These are phyloP conservation scores for Choristoneura fumiferana DNA, from an alignment of 1,140 invertebrate genomes.

Conservation along the genomic window DNA sequence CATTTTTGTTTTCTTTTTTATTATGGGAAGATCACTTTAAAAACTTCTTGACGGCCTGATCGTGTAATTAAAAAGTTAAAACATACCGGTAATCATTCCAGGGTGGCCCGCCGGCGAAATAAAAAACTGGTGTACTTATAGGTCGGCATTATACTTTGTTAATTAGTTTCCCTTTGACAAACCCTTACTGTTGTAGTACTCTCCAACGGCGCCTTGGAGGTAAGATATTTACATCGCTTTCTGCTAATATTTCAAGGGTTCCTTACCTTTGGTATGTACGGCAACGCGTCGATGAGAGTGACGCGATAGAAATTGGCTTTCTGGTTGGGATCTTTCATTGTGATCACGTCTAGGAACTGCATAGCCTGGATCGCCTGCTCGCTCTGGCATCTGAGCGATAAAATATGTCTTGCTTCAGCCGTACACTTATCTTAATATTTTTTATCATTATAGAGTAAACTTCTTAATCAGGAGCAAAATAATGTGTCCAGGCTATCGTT, in stretches of 20 bases:
- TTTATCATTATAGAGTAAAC: no score
- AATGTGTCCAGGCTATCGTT: no score
- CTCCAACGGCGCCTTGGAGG: neutral
- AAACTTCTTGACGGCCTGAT: constrained; percentile 7
- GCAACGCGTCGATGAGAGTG: constrained; percentile 91
- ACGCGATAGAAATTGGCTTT: constrained; percentile 94
- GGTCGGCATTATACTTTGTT: constrained; percentile 13
- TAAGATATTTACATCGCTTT: neutral
- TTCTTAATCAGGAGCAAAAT: no score
- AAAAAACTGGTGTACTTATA: constrained; percentile 9
- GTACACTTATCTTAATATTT: no score
- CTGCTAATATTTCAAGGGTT: neutral
- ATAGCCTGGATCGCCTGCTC: constrained; percentile 93
- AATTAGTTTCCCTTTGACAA: constrained; percentile 16
- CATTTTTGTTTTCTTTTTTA: neutral
- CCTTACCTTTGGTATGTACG: constrained; percentile 93
- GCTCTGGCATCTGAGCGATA: constrained; percentile 79
- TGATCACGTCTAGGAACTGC: constrained; percentile 95
- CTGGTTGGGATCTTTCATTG: constrained; percentile 93
- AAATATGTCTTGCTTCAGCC: constrained; percentile 33
- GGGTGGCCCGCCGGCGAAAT: neutral
- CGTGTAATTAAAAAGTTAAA: constrained; percentile 14
- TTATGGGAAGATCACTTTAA: neutral
- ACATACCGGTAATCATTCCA: constrained; percentile 7
- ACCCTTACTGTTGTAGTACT: no score